These are phyloP conservation scores for Tupiocoris notatus DNA, from an alignment of 2,888 invertebrate species.

Conservation along the genomic window DNA sequence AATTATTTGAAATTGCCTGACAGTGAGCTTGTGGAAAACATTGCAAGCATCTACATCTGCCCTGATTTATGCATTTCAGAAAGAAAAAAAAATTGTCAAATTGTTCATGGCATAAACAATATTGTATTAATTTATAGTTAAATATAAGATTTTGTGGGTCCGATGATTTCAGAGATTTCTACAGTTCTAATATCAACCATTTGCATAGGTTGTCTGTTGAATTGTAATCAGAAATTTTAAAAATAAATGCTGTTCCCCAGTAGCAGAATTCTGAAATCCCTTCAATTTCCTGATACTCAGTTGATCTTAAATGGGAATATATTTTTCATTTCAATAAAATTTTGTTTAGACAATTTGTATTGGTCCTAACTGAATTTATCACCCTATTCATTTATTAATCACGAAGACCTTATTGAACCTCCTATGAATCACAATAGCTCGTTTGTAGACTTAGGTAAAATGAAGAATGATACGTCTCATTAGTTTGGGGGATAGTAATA, in stretches of 20 bases:
- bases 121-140: background rate
- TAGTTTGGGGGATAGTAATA: slow-evolving; percentile 27
- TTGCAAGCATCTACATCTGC: too few species aligned
- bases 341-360: too few species aligned
- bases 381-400: too few species aligned
- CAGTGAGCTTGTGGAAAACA: too few species aligned
- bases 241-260: slow-evolving; percentile 12
- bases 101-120: background rate
- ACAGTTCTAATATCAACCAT: slow-evolving; percentile 2
- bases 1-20: too few species aligned
- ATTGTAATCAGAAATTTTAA: slow-evolving; percentile 26
- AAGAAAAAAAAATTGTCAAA: background rate
- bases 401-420: too few species aligned
- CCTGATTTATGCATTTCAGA: background rate
- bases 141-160: slow-evolving; percentile 12
- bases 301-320: too few species aligned
- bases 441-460: too few species aligned
- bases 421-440: too few species aligned
- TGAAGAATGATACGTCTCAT: too few species aligned
- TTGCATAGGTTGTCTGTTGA: slow-evolving; percentile 29
- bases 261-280: background rate
- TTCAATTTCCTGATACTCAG: background rate
- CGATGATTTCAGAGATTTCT: background rate
- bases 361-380: too few species aligned
- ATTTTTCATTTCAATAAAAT: too few species aligned